phyloP scores from a whole-genome alignment of 2,888 invertebrate genomes.

The Lithodes maja region DNA sequence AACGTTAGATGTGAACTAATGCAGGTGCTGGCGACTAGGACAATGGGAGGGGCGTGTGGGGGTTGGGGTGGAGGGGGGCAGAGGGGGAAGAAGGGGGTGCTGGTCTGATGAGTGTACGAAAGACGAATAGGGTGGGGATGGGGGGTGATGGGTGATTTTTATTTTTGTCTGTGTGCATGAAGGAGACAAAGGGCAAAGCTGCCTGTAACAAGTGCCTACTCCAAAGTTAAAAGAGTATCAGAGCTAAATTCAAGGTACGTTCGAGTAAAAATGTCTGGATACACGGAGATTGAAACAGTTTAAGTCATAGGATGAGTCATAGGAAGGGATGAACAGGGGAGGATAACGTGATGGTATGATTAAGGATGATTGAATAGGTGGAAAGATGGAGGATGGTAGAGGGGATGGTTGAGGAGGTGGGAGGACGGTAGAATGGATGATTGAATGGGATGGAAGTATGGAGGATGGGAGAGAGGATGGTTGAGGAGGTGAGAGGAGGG shows the following conservation, averaged over 20 bases:
- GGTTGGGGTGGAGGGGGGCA: not conserved
- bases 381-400: not conserved
- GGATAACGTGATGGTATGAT: not conserved
- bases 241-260: too few species aligned
- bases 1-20: conserved; percentile 50
- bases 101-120: not conserved
- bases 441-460: not conserved
- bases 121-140: not conserved
- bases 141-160: not conserved
- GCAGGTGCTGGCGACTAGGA: conserved; percentile 41
- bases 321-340: not conserved
- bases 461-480: not conserved
- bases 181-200: not conserved
- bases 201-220: too few species aligned
- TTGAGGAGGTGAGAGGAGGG: not conserved
- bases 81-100: not conserved
- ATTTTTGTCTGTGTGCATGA: not conserved
- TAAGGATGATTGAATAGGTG: not conserved
- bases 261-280: too few species aligned
- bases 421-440: not conserved
- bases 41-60: conserved; percentile 35
- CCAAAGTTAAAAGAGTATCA: too few species aligned
- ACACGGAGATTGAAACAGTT: too few species aligned
- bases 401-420: not conserved
- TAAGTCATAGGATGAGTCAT: not conserved